Percentiles rank a stretch among this genome's conserved stretches.
Evolutionary conservation across 2,888 invertebrate genomes (phyloP).

Genomic region (Pherbina coryleti): DNA sequence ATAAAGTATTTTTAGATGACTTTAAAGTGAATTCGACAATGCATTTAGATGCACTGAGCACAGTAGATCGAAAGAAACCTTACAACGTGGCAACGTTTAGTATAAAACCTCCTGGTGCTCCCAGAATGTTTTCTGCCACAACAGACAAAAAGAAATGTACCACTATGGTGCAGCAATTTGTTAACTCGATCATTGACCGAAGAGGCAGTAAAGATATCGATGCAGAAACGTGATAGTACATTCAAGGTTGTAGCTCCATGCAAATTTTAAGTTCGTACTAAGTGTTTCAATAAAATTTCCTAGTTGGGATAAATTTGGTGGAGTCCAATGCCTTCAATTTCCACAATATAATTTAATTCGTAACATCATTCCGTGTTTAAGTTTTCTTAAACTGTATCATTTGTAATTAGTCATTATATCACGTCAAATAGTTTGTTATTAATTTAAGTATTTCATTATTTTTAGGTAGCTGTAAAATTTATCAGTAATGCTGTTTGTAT

Average conservation of each 20-base stretch:
- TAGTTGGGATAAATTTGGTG: neutral
- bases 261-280: neutral
- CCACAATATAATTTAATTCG: too few species aligned
- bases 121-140: neutral
- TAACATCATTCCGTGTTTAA: neutral
- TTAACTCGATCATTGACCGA: conserved; percentile 51
- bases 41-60: neutral
- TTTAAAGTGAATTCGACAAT: neutral
- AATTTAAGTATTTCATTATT: neutral
- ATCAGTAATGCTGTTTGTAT: conserved; percentile 30
- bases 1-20: neutral
- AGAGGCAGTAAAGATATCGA: conserved; percentile 47
- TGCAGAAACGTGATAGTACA: conserved; percentile 44
- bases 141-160: neutral
- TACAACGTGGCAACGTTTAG: neutral
- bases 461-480: neutral
- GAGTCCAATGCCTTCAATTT: too few species aligned
- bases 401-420: neutral
- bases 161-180: conserved; percentile 51
- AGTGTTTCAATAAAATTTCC: neutral
- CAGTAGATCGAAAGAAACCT: too few species aligned
- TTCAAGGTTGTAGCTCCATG: neutral
- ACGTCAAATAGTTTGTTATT: too few species aligned
- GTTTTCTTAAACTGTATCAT: neutral
- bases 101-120: neutral